Base-by-base conservation (phyloP, 1,140 invertebrate genomes). In the Meloidogyne floridensis region DNA sequence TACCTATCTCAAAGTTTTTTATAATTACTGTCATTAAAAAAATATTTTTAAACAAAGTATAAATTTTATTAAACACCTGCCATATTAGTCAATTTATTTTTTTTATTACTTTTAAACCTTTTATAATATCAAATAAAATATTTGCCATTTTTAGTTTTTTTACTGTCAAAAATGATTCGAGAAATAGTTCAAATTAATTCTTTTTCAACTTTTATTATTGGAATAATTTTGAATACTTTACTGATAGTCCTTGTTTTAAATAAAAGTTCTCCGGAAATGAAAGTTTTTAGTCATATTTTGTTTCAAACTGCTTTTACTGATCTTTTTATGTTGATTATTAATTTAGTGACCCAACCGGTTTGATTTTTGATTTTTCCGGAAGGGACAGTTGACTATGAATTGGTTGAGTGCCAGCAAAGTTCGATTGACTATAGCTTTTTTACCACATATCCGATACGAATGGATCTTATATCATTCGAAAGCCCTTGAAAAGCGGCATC, bases 311-410 rank as follows among this genome's bases (percentile, higher is more conserved):
- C 43, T n/a, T 11, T 47, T n/a, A 54, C 72, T n/a, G 72, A 74
- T 54, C n/a, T 74, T 47, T 54, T 74, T 54, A 74, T 74, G 72
- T 18, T 74, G 7, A n/a, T 74, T 54, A 54, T 54, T 54, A 74
- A 47, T 54, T 15, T 54, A 47, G 7, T 74, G n/a, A 74, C 72
- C 15, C 72, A 74, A 54, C 72, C 72, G 15, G 72, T 74, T 15
- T n/a, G 72, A 32, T 65, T 65, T 65, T 6, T n/a, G 7, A 3
- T 65, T 65, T n/a, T 59, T 59, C 3, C 4, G 15, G 11, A 59
- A 59, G 4, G 11, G 4, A 10, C 4, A 15, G 13, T 59, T 53
- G 4, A 0, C 4, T 53, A 53, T 53, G 9, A 53, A 2, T 53
- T 1, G 32, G 32, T 32, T 32, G 32, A 32, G 32, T 32, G 32